These are phyloP conservation scores for Selene dorsalis DNA, from an alignment of 2,797 vertebrate species.

Conservation along the genomic window DNA sequence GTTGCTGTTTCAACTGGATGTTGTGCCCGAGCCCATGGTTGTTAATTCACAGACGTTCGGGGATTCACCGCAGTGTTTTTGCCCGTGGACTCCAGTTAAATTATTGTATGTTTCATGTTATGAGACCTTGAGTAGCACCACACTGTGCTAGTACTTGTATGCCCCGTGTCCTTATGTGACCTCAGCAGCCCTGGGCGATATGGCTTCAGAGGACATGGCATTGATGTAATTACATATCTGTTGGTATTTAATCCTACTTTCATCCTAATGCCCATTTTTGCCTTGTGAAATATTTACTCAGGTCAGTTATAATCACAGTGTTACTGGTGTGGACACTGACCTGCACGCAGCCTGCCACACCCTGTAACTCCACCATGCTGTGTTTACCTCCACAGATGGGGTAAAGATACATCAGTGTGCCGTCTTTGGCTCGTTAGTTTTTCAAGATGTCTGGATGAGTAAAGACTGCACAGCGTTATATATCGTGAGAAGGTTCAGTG, in stretches of 20 bases:
- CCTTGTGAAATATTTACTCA: constrained; percentile 73
- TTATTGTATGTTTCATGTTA: constrained; percentile 34
- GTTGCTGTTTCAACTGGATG: constrained; percentile 26
- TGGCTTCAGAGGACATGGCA: constrained; percentile 37
- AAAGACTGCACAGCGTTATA: constrained; percentile 39
- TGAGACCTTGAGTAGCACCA: constrained; percentile 36
- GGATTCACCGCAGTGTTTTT: constrained; percentile 20
- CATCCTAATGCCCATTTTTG: constrained; percentile 60
- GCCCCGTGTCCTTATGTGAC: constrained; percentile 54
- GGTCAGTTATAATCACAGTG: constrained; percentile 71
- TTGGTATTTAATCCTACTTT: constrained; percentile 47
- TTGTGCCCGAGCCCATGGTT: constrained; percentile 9
- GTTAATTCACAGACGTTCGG: constrained; percentile 45
- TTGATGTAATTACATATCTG: constrained; percentile 67
- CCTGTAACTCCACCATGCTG: constrained; percentile 21
- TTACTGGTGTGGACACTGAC: constrained; percentile 44
- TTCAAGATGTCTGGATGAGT: constrained; percentile 49
- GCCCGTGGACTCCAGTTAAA: constrained; percentile 32
- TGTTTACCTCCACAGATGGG: constrained; percentile 49
- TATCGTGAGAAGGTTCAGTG: constrained; percentile 49
- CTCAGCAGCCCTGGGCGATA: constrained; percentile 24
- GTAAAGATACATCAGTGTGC: constrained; percentile 47
- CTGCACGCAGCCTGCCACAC: constrained; percentile 25
- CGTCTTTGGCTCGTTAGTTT: constrained; percentile 41
- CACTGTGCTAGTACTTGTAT: constrained; percentile 14